A percentile compares a stretch with the other conserved stretches of the same genome.
Conservation (phyloP, 2,797 vertebrate genomes). For the Lemur catta region DNA sequence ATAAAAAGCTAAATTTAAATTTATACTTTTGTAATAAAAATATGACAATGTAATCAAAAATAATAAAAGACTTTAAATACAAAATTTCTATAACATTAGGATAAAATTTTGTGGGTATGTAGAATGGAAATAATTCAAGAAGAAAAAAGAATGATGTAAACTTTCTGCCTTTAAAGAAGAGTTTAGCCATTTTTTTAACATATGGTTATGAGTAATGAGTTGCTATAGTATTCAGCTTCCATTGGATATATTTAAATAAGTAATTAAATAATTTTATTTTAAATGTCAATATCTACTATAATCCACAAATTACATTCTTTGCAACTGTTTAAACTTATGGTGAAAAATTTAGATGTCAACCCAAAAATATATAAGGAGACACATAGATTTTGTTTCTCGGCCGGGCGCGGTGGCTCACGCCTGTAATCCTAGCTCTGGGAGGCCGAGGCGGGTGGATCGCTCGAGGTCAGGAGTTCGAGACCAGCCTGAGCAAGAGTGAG, state of each 20-base stretch:
- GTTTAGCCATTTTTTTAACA: conserved; percentile 15
- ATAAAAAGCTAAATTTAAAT: conserved; percentile 22
- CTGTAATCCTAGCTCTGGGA: too few species aligned
- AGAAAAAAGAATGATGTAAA: background rate
- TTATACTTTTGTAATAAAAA: conserved; percentile 5
- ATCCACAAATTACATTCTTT: background rate
- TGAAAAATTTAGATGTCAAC: background rate
- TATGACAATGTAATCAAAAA: background rate
- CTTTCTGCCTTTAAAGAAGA: background rate
- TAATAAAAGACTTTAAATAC: background rate
- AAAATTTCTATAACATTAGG: background rate
- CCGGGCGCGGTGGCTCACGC: too few species aligned
- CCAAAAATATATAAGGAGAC: background rate
- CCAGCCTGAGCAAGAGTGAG: too few species aligned
- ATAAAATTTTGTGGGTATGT: background rate
- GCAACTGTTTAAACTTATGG: background rate
- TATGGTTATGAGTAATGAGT: background rate
- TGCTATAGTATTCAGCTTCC: background rate
- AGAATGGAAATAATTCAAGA: background rate
- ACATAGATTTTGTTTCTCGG: background rate
- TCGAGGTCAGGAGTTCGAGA: too few species aligned
- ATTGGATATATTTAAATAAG: conserved; percentile 18
- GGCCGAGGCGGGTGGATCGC: too few species aligned
- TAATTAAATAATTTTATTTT: conserved; percentile 39
- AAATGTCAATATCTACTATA: conserved; percentile 9